Percentiles rank a stretch among this genome's conserved stretches.
These are phyloP conservation scores for Urocitellus parryii DNA, from an alignment of 2,113 vertebrate genomes.

Conservation along the genomic window DNA sequence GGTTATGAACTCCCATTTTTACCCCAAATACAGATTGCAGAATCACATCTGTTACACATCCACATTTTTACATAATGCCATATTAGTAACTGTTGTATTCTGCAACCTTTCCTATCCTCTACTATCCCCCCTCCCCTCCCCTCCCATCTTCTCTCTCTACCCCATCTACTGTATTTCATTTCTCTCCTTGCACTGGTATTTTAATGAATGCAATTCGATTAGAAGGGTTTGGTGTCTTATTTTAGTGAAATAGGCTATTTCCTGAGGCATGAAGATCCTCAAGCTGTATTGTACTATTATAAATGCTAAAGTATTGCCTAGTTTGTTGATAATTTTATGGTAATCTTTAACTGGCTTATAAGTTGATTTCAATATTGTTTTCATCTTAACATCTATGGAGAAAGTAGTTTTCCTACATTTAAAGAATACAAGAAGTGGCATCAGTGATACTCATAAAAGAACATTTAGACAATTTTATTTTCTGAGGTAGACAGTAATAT, in stretches of 20 bases:
- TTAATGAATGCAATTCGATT: neutral
- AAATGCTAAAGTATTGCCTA: neutral
- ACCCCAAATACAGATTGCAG: too few relatives aligned
- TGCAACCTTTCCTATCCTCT: too few relatives aligned
- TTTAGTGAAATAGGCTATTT: neutral
- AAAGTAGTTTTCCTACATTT: neutral
- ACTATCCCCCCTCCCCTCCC: too few relatives aligned
- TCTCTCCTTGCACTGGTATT: neutral
- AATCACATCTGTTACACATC: too few relatives aligned
- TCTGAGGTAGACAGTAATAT: neutral
- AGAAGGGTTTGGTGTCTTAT: neutral
- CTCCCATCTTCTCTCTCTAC: too few relatives aligned
- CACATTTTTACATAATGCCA: too few relatives aligned
- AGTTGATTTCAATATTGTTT: conserved; percentile 53
- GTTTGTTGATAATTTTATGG: neutral
- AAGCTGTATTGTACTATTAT: neutral
- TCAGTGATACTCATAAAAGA: neutral
- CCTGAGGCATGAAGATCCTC: neutral
- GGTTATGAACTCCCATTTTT: too few relatives aligned
- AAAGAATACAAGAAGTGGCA: neutral
- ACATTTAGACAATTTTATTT: conserved; percentile 43
- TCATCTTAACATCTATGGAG: neutral
- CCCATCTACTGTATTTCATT: too few relatives aligned
- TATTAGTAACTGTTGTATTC: too few relatives aligned
- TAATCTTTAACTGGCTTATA: neutral